Conservation (phyloP, 2,888 invertebrate species). For the Campoplex capitator region DNA sequence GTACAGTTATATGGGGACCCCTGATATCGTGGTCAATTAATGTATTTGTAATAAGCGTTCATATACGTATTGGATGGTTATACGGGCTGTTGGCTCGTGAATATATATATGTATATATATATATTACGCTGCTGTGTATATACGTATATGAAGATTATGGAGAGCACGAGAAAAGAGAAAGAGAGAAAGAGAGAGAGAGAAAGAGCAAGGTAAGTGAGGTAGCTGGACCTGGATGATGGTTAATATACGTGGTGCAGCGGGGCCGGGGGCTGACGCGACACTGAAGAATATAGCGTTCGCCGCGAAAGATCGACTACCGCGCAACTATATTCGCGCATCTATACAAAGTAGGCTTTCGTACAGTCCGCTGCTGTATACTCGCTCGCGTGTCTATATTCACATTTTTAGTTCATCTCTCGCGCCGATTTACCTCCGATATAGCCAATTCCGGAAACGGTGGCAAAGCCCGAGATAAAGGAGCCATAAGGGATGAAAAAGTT, state of each 20-base stretch:
- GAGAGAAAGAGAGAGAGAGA: constrained; percentile 72
- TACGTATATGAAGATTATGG: constrained; percentile 24
- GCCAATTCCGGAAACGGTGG: constrained; percentile 72
- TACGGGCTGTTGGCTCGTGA: constrained; percentile 4
- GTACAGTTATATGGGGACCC: not conserved
- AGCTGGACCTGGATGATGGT: constrained; percentile 81
- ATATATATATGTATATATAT: constrained; percentile 20
- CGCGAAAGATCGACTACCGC: constrained; percentile 71
- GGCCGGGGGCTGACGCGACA: constrained; percentile 84
- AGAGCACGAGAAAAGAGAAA: constrained; percentile 32
- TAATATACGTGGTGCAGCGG: constrained; percentile 82
- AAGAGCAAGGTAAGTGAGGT: constrained; percentile 78
- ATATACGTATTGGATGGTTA: constrained; percentile 9
- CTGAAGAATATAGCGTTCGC: constrained; percentile 78
- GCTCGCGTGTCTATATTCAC: constrained; percentile 65
- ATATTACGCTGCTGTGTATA: constrained; percentile 21
- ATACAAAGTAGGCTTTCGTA: constrained; percentile 54
- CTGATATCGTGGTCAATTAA: not conserved
- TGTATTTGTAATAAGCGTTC: not conserved
- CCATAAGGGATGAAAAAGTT: not conserved
- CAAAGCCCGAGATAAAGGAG: constrained; percentile 21
- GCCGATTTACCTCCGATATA: constrained; percentile 66
- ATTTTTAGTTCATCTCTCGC: constrained; percentile 15
- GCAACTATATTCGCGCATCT: constrained; percentile 77
- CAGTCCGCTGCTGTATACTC: constrained; percentile 6